phyloP scores from a whole-genome alignment of 92 coral and sea anemone species.

The Desmophyllum pertusum region DNA sequence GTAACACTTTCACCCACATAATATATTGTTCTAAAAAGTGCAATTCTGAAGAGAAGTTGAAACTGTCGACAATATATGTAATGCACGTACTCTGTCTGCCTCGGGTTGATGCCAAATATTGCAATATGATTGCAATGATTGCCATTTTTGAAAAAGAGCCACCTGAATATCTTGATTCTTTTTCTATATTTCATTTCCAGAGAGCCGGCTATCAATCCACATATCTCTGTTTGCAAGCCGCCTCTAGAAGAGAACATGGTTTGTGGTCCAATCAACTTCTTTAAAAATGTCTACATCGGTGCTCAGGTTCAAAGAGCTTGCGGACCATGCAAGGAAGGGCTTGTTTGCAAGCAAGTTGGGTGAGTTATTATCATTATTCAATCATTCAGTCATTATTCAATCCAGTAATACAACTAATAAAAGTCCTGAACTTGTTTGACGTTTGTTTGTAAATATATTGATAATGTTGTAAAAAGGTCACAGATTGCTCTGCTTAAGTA shows the following conservation, averaged over 20 bases:
- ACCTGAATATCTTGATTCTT: background rate
- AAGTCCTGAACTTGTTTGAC: too few species aligned
- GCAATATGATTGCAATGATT: background rate
- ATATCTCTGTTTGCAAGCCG: conserved; percentile 96
- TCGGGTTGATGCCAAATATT: background rate
- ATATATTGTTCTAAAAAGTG: too few species aligned
- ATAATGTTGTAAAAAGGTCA: too few species aligned
- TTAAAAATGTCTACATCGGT: conserved; percentile 96
- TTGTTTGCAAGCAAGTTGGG: conserved; percentile 99
- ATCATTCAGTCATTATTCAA: too few species aligned
- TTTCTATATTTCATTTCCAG: conserved; percentile 36
- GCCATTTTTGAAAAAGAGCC: background rate
- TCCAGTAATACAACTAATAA: too few species aligned
- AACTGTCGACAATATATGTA: background rate
- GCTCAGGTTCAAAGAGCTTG: conserved; percentile 99
- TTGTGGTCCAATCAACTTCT: conserved; percentile 98
- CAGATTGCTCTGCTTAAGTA: too few species aligned
- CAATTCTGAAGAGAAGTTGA: too few species aligned
- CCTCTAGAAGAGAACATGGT: conserved; percentile 96
- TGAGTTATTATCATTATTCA: conserved; percentile 41
- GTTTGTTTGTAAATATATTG: too few species aligned
- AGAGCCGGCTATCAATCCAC: conserved; percentile 98
- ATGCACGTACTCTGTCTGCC: background rate
- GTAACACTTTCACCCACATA: too few species aligned
- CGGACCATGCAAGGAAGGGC: conserved; percentile 98